Conservation (phyloP, 2,113 vertebrate genomes). For the Miniopterus natalensis region DNA sequence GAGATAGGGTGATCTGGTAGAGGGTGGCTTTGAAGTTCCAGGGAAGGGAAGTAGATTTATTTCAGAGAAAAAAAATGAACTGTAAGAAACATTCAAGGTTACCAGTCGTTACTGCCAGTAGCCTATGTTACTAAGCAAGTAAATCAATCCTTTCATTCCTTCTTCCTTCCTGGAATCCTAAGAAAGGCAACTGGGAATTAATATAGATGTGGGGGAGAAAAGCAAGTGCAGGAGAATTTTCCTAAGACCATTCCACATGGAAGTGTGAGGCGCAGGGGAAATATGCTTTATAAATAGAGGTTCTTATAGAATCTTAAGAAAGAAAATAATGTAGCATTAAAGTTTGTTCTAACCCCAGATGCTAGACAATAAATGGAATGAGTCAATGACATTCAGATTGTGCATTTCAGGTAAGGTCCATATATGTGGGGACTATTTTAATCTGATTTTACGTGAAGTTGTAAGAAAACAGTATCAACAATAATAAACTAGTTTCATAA, state of each 20-base stretch:
- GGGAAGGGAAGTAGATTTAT: constrained; percentile 64
- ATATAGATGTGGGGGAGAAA: background rate
- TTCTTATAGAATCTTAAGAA: background rate
- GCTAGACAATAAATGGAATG: background rate
- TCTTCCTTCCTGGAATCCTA: constrained; percentile 5
- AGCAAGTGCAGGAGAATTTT: background rate
- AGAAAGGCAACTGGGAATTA: constrained; percentile 39
- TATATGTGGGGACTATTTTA: background rate
- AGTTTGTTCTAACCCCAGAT: background rate
- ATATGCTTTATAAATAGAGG: background rate
- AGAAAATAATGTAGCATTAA: background rate
- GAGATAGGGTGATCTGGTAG: constrained; percentile 27
- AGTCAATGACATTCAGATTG: background rate
- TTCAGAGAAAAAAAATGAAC: constrained; percentile 66
- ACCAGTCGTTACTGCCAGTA: constrained; percentile 28
- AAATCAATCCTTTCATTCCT: constrained; percentile 24
- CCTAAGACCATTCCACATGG: background rate
- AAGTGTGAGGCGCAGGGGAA: background rate
- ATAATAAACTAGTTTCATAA: background rate
- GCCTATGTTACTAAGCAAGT: constrained; percentile 54
- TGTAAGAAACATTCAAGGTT: constrained; percentile 54
- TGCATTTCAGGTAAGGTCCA: background rate
- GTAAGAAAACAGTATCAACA: background rate
- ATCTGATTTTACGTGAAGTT: background rate
- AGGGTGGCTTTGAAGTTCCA: constrained; percentile 58